phyloP scores from a whole-genome alignment of 2,797 vertebrate species.

The Thamnophis elegans region DNA sequence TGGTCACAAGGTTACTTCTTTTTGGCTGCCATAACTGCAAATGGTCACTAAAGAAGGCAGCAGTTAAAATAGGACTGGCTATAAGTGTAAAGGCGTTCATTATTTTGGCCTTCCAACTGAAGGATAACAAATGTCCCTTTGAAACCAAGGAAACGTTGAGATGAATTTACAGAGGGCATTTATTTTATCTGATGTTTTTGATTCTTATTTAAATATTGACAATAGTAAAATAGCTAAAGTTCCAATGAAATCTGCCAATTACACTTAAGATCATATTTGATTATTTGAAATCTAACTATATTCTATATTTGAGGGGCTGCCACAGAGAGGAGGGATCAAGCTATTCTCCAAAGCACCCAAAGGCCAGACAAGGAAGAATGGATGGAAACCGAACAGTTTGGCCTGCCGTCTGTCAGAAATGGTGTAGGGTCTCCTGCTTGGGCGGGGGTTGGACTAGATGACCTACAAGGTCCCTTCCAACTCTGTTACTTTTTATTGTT shows the following conservation, averaged over 20 bases:
- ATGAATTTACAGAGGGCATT: not conserved
- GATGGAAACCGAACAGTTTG: no score
- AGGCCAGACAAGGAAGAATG: no score
- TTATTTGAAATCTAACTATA: not conserved
- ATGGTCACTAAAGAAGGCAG: no score
- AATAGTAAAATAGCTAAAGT: not conserved
- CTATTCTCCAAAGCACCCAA: no score
- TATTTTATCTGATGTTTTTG: not conserved
- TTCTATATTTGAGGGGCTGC: not conserved
- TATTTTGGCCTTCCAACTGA: not conserved
- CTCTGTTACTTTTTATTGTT: not conserved
- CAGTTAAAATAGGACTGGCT: no score
- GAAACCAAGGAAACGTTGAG: not conserved
- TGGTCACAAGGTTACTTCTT: not conserved
- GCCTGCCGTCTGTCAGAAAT: no score
- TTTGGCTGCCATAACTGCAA: no score
- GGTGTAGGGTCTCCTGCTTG: no score
- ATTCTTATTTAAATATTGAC: not conserved
- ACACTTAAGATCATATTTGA: not conserved
- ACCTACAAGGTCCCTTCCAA: no score
- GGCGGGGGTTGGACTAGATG: no score
- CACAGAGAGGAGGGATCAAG: no score
- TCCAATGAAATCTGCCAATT: not conserved
- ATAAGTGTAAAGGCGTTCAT: not conserved
- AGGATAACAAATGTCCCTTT: not conserved